Base-by-base conservation (phyloP, 2,797 vertebrate genomes). In the Pseudomugil tenellus region DNA sequence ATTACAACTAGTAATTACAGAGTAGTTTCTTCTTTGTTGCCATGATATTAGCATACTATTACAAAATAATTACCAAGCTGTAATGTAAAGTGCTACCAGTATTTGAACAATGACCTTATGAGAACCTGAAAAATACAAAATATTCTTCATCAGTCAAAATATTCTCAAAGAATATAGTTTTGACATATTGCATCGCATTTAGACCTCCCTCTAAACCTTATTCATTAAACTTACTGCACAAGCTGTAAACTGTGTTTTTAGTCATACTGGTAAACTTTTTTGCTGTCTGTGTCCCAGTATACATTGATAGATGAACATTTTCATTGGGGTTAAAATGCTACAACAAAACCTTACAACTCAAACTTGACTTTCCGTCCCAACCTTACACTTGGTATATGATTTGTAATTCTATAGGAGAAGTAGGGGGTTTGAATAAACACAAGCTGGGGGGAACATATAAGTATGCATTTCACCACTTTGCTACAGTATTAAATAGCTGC, bases 221-320 rank as follows among this genome's bases (percentile, higher is more conserved):
- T 6, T 17, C 28, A 54, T 66, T 81, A 63, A 28, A 53, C 23
- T 61, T 9, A 32, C 34, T 23, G 25, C 58, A 63, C 46, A 63
- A 62, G 11, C 46, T 46, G 43, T 63, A 58, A 61, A 56, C 8
- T 6, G 1, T 0, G 51, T 56, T 73, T 65, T 51, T 29, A 16
- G 67, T 51, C 55, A 63, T 41, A 28, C 55, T 62, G 61, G 69
- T 84, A 62, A 84, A 76, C 63, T 59, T 78, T 77, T 43, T 64
- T 67, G 74, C 64, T 80, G 64, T 48, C 72, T 67, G 55, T 53
- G 74, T 39, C 26, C 21, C 13, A 41, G 34, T 72, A 25, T 10
- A 68, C 84, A 80, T 70, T 92, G 89, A 93, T 86, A 67, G 74
- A 91, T 91, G 88, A 81, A 66, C 63, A 72, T 74, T 90, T 87